Percentiles rank a stretch among this genome's conserved stretches.
Evolutionary conservation across 2,888 invertebrate species (phyloP).

Genomic region (Tinea pellionella): DNA sequence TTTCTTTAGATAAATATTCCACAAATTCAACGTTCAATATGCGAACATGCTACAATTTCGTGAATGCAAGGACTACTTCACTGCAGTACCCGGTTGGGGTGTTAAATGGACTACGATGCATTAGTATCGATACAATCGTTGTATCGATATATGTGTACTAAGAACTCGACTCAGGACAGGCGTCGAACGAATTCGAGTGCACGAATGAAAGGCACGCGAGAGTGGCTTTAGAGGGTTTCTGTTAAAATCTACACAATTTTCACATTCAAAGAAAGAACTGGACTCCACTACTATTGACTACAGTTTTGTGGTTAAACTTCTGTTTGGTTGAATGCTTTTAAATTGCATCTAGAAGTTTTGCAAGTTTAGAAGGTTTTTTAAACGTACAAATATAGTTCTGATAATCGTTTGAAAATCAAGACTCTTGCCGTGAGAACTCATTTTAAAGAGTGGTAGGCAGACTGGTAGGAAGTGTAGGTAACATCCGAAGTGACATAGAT

Average conservation of each 20-base stretch:
- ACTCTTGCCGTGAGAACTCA: no score
- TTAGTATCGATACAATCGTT: slow-evolving; percentile 8
- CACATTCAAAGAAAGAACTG: not conserved
- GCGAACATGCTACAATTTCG: no score
- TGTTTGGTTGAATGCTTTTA: not conserved
- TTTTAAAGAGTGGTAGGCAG: no score
- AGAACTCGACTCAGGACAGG: not conserved
- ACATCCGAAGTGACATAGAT: no score
- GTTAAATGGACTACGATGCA: slow-evolving; percentile 9
- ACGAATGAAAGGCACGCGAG: slow-evolving; percentile 1
- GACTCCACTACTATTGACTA: not conserved
- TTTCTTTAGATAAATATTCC: no score
- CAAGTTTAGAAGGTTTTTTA: no score
- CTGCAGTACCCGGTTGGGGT: not conserved
- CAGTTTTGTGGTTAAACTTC: not conserved
- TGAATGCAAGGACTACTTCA: not conserved
- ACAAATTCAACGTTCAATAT: no score
- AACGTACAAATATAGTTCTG: no score
- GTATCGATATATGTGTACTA: slow-evolving; percentile 1
- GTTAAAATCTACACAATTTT: not conserved
- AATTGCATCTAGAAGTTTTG: not conserved
- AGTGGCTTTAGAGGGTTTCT: not conserved
- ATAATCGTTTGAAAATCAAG: no score
- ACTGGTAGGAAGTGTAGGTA: no score
- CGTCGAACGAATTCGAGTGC: slow-evolving; percentile 2